These are phyloP conservation scores for Cantharis nigra DNA, from an alignment of 2,888 invertebrate genomes.

Conservation along the genomic window DNA sequence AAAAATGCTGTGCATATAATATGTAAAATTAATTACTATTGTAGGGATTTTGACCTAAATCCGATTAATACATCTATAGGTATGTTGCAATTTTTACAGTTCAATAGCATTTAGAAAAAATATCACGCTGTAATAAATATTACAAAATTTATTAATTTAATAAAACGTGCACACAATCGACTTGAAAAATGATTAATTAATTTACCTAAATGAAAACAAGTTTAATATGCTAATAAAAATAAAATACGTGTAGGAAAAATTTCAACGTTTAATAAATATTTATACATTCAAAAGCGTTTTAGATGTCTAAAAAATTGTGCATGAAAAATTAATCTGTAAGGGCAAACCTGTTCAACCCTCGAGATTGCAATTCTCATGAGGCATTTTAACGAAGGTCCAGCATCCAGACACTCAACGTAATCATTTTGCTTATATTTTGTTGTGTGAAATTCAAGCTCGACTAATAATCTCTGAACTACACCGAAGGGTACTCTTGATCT, in stretches of 20 bases:
- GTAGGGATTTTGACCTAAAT: neutral
- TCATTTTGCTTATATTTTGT: constrained; percentile 40
- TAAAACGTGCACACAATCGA: neutral
- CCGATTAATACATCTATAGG: neutral
- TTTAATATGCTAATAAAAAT: neutral
- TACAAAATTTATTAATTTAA: neutral
- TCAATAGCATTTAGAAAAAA: neutral
- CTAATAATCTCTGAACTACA: constrained; percentile 51
- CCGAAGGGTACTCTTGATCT: constrained; percentile 48
- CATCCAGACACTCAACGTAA: constrained; percentile 36
- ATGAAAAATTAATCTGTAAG: constrained; percentile 24
- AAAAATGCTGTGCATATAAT: neutral
- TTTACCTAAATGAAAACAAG: neutral
- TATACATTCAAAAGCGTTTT: neutral
- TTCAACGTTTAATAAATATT: neutral
- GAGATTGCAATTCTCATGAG: constrained; percentile 27
- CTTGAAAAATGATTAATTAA: neutral
- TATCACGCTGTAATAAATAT: neutral
- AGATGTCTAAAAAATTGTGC: constrained; percentile 12
- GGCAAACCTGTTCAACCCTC: constrained; percentile 9
- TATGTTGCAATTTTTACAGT: neutral
- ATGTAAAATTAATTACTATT: neutral
- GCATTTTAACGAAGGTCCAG: constrained; percentile 31
- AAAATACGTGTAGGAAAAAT: neutral
- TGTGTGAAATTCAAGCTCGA: constrained; percentile 51